phyloP scores from a whole-genome alignment of 2,888 invertebrate species.

The Mythimna albipuncta region DNA sequence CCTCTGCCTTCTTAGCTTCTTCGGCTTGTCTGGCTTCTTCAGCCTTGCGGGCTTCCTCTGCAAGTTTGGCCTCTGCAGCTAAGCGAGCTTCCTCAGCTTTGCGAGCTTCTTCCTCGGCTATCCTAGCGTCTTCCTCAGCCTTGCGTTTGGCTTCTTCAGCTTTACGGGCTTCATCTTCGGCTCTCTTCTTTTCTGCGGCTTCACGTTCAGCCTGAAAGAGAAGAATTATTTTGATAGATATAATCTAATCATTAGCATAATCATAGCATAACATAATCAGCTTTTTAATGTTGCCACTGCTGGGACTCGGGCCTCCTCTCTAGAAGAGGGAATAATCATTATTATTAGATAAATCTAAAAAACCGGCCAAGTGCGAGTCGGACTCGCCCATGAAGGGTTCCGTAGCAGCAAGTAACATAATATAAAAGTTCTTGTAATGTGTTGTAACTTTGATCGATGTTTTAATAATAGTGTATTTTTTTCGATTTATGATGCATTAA shows the following conservation, averaged over 20 bases:
- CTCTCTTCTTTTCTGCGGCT: constrained; percentile 86
- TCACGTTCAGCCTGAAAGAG: constrained; percentile 81
- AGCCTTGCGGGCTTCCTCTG: constrained; percentile 79
- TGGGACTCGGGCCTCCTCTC: too few relatives aligned
- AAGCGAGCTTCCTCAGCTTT: constrained; percentile 86
- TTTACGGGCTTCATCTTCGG: constrained; percentile 90
- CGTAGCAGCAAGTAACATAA: too few relatives aligned
- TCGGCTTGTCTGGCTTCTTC: constrained; percentile 87
- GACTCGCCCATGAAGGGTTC: too few relatives aligned
- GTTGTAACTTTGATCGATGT: too few relatives aligned
- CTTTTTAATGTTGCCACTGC: too few relatives aligned
- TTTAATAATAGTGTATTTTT: too few relatives aligned
- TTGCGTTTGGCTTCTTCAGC: constrained; percentile 88
- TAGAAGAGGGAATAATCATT: neutral
- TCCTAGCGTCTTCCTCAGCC: constrained; percentile 86
- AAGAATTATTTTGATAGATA: neutral
- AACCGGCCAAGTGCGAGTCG: too few relatives aligned
- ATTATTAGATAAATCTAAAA: neutral
- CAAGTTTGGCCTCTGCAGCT: constrained; percentile 78
- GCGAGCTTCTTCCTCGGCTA: constrained; percentile 86
- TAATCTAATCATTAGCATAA: neutral
- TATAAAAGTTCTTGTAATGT: too few relatives aligned
- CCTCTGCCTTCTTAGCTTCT: constrained; percentile 84
- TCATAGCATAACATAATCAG: too few relatives aligned
- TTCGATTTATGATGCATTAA: too few relatives aligned